These are phyloP conservation scores for Cataglyphis albicans DNA, from an alignment of 2,888 invertebrate genomes.

Conservation along the genomic window DNA sequence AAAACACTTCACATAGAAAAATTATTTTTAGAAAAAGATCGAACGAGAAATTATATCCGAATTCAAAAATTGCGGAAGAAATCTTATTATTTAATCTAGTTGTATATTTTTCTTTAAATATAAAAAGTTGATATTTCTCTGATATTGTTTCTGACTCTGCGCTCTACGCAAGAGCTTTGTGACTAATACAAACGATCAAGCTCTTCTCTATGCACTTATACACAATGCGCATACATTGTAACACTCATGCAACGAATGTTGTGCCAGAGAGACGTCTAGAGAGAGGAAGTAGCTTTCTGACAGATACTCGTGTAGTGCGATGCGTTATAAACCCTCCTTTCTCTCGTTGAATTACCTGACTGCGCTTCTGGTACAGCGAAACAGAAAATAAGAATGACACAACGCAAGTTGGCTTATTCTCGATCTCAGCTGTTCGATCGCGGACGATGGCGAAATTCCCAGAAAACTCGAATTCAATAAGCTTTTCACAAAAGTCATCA, in stretches of 20 bases:
- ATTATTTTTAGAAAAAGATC: not conserved
- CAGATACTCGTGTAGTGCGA: constrained; percentile 49
- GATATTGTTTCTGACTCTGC: not conserved
- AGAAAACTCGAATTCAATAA: constrained; percentile 20
- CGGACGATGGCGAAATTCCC: constrained; percentile 57
- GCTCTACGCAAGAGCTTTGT: constrained; percentile 19
- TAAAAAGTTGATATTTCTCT: not conserved
- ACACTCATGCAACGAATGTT: constrained; percentile 71
- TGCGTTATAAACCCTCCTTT: constrained; percentile 44
- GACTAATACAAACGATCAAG: not conserved
- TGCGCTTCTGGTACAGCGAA: constrained; percentile 85
- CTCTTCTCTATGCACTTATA: constrained; percentile 62
- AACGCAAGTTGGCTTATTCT: constrained; percentile 77
- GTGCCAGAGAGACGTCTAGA: constrained; percentile 67
- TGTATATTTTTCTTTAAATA: not conserved
- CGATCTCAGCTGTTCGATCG: constrained; percentile 71
- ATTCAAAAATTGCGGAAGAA: not conserved
- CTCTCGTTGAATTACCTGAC: constrained; percentile 82
- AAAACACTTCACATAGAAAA: not conserved
- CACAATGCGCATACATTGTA: constrained; percentile 70
- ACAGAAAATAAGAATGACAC: constrained; percentile 83
- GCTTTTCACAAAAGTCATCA: not conserved
- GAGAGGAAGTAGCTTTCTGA: constrained; percentile 59
- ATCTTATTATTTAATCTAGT: not conserved
- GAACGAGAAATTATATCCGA: not conserved